These are phyloP conservation scores for Trachelus tabidus DNA, from an alignment of 2,888 invertebrate genomes.

Conservation along the genomic window DNA sequence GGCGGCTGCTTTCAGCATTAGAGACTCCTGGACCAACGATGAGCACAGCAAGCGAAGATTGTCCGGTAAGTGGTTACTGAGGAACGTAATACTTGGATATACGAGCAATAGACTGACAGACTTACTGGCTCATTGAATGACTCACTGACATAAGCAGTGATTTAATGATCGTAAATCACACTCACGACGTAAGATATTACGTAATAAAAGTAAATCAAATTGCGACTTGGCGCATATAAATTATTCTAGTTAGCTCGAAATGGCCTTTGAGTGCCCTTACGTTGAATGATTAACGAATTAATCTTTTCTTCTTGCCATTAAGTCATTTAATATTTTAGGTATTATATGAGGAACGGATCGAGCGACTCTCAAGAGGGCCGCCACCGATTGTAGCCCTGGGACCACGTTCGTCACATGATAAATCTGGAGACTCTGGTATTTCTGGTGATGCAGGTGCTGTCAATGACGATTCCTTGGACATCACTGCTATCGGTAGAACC, in stretches of 20 bases:
- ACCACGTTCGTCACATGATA: slow-evolving; percentile 72
- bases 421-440: slow-evolving; percentile 87
- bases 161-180: not conserved
- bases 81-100: too few relatives aligned
- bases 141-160: slow-evolving; percentile 3
- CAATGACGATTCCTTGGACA: slow-evolving; percentile 60
- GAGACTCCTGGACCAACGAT: slow-evolving; percentile 67
- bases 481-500: slow-evolving; percentile 41
- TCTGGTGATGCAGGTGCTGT: slow-evolving; percentile 80
- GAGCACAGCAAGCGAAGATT: slow-evolving; percentile 60
- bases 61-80: slow-evolving; percentile 42
- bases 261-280: not conserved
- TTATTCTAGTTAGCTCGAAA: not conserved
- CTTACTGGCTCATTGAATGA: slow-evolving; percentile 4
- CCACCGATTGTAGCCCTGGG: slow-evolving; percentile 67
- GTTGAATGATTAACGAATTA: slow-evolving; percentile 6
- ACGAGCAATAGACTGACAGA: not conserved
- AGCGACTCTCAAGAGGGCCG: slow-evolving; percentile 68
- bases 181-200: not conserved
- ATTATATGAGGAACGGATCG: slow-evolving; percentile 69
- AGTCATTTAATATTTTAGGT: slow-evolving; percentile 47
- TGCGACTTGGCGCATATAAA: not conserved
- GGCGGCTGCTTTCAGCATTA: slow-evolving; percentile 78
- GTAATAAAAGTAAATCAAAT: not conserved
- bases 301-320: not conserved